Percentiles rank a stretch among this genome's conserved stretches.
Conservation (phyloP, 2,888 invertebrate genomes). For the Eubasilissa splendida region DNA sequence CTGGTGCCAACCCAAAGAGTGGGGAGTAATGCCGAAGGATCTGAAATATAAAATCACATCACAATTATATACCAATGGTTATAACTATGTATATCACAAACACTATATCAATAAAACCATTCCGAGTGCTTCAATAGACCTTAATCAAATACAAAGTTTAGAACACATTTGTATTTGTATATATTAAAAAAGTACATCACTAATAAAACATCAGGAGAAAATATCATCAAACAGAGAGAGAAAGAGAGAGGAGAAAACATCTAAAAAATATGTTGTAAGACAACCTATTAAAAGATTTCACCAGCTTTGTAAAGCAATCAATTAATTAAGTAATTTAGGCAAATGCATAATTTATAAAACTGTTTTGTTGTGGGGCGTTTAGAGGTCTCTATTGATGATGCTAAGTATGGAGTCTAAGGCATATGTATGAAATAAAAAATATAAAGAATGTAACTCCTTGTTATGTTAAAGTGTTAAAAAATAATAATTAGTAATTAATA, state of each 20-base stretch:
- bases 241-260: too few relatives aligned
- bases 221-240: too few relatives aligned
- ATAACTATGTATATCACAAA: neutral
- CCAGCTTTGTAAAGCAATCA: too few relatives aligned
- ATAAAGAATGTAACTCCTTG: slow-evolving; percentile 3
- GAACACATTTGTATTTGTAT: neutral
- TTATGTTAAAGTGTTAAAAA: neutral
- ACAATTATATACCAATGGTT: neutral
- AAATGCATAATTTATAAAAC: too few relatives aligned
- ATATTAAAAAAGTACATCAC: neutral
- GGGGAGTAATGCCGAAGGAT: slow-evolving; percentile 86
- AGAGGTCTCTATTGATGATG: too few relatives aligned
- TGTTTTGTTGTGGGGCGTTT: too few relatives aligned
- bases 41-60: slow-evolving; percentile 69
- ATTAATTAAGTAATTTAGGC: too few relatives aligned
- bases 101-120: neutral
- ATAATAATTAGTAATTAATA: neutral
- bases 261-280: too few relatives aligned
- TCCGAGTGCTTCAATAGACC: neutral
- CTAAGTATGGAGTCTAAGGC: too few relatives aligned
- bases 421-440: neutral
- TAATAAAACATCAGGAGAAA: too few relatives aligned
- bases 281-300: too few relatives aligned
- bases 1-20: slow-evolving; percentile 99
- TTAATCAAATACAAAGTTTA: neutral